Conservation (phyloP, 1,140 invertebrate species). For the Hyles euphorbiae region DNA sequence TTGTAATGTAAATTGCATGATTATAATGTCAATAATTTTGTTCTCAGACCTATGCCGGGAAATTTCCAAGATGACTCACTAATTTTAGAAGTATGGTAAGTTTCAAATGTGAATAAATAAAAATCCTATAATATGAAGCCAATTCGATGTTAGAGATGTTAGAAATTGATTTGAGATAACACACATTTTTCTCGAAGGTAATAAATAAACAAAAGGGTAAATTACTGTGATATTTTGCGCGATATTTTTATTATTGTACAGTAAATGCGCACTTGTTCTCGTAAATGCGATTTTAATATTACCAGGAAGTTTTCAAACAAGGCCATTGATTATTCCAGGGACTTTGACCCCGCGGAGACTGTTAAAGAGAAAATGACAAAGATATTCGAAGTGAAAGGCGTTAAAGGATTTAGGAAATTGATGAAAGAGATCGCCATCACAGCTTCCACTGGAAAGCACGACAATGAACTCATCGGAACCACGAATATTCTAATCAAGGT, state of each 20-base stretch:
- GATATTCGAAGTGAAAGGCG: conserved; percentile 88
- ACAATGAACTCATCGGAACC: conserved; percentile 96
- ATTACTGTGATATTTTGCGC: too few species aligned
- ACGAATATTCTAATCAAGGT: conserved; percentile 91
- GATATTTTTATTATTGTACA: too few species aligned
- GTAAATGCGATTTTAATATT: background rate
- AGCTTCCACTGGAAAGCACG: conserved; percentile 93
- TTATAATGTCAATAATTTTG: background rate
- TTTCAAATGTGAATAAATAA: conserved; percentile 7
- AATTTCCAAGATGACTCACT: conserved; percentile 80
- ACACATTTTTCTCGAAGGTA: too few species aligned
- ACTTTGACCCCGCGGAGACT: conserved; percentile 93
- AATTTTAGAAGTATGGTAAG: conserved; percentile 85
- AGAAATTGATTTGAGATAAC: too few species aligned
- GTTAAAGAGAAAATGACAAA: conserved; percentile 91
- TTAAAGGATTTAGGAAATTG: conserved; percentile 86
- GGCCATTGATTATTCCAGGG: conserved; percentile 75
- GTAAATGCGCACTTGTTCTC: too few species aligned
- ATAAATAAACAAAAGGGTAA: too few species aligned
- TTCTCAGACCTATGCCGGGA: conserved; percentile 79
- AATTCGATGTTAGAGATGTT: too few species aligned
- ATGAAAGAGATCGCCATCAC: conserved; percentile 98
- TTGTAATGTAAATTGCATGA: too few species aligned
- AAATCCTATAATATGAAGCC: too few species aligned
- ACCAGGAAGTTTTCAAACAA: background rate